Percentiles rank a stretch among this genome's conserved stretches.
Evolutionary conservation across 2,888 invertebrate species (phyloP).

Genomic region (Agriotes lineatus): DNA sequence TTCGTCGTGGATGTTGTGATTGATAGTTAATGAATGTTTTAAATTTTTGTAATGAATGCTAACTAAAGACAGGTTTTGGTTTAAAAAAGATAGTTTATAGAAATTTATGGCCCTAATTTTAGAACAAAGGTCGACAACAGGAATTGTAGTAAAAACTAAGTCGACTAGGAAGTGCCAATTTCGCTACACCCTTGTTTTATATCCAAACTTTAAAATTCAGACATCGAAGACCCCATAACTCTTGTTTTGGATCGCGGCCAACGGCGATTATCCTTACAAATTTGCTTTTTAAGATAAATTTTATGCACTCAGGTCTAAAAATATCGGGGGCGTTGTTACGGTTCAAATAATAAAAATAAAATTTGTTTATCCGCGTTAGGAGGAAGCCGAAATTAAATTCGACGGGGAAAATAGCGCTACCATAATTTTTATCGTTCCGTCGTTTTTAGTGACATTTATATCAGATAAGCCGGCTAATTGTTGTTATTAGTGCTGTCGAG

Average conservation of each 20-base stretch:
- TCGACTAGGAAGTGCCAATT: no score
- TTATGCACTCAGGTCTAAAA: slow-evolving; percentile 18
- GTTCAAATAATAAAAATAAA: neutral
- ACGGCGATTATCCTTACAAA: slow-evolving; percentile 22
- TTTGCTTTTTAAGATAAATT: slow-evolving; percentile 14
- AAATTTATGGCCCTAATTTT: no score
- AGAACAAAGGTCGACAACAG: no score
- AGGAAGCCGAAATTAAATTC: slow-evolving; percentile 9
- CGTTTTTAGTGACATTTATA: neutral
- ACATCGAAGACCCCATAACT: neutral
- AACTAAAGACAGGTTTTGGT: no score
- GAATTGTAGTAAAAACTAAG: no score
- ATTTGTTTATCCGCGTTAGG: slow-evolving; percentile 4
- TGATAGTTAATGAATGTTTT: neutral
- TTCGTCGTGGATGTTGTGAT: slow-evolving; percentile 6
- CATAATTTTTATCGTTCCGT: neutral
- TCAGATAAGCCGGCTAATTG: no score
- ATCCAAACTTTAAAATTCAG: no score
- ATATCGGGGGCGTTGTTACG: neutral
- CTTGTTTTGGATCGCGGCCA: slow-evolving; percentile 16
- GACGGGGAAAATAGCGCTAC: neutral
- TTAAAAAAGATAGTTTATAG: no score
- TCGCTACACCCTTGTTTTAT: no score
- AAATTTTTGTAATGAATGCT: neutral
- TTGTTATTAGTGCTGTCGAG: neutral